Base-by-base conservation (phyloP, 1,140 invertebrate genomes). In the Drosophila rhopaloa region DNA sequence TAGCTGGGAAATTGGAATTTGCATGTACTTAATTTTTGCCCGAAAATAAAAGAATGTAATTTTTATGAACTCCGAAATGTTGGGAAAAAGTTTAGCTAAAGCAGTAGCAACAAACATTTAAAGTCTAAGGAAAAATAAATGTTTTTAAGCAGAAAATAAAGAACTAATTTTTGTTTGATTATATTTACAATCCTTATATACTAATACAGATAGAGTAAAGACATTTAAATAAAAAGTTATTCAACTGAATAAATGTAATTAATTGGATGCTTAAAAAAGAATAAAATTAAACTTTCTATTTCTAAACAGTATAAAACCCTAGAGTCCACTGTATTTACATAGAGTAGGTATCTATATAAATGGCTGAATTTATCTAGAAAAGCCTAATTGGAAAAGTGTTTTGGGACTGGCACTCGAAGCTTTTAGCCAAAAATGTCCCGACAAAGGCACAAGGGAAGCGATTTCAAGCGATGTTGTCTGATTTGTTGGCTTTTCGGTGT, bases 331-430 rank as follows among this genome's bases (percentile, higher is more conserved):
- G 38, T 46, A 19, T 44, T 24, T 65, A 27, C 27, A 50, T 32
- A 19, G 29, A 32, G 29, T 8, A 19, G 43, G 38, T 60, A 14
- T n/a, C 13, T 51, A 48, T 43, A 50, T 40, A 60, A 60, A 61
- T 61, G 24, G 27, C 19, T 40, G 37, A 70, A 68, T 54, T 41
- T 67, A 47, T 67, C 67, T 71, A 71, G 67, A 65, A 56, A 82
- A 60, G 83, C 78, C 76, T 89, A 88, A 88, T 88, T 88, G 83
- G 84, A 88, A 88, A 88, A 89, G 83, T 88, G 83, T 88, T 88
- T 88, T 89, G 68, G 83, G 83, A 60, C 79, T 44, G 83, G 62
- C 83, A 86, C 83, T 86, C 76, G 84, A 88, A 77, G 83, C 83
- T 88, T 88, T 88, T 83, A 88, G 83, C 83, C 71, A 32, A 70